Percentiles rank a stretch among this genome's conserved stretches.
Evolutionary conservation across 2,797 vertebrate genomes (phyloP).

Genomic region (Mergus octosetaceus): DNA sequence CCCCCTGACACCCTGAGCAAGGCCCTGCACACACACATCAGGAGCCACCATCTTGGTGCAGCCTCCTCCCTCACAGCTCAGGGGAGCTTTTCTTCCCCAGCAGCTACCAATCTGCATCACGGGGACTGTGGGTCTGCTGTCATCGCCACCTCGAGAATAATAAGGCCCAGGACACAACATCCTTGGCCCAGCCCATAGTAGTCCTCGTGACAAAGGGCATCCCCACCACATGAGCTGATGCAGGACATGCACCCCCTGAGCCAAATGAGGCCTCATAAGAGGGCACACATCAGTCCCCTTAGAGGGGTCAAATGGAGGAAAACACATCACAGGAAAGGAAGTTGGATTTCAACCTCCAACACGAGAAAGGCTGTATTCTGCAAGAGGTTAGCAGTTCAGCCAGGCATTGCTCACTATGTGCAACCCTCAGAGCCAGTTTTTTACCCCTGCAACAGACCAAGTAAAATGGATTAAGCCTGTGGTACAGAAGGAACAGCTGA

Average conservation of each 20-base stretch:
- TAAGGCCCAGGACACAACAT: not conserved
- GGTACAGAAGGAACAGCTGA: not conserved
- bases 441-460: not conserved
- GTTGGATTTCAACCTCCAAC: not conserved
- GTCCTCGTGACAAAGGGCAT: not conserved
- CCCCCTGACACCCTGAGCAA: not conserved
- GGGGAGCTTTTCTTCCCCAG: not conserved
- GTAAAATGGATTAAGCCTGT: not conserved
- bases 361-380: not conserved
- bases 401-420: not conserved
- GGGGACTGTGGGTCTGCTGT: accelerated
- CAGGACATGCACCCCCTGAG: not conserved
- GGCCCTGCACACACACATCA: accelerated
- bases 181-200: not conserved
- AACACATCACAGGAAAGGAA: not conserved
- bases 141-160: not conserved
- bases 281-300: not conserved
- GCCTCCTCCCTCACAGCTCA: not conserved
- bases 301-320: not conserved
- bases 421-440: not conserved
- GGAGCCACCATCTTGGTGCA: accelerated
- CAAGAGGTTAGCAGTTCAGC: not conserved
- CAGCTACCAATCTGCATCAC: accelerated
- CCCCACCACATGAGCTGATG: accelerated
- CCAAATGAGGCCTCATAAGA: not conserved